phyloP scores from a whole-genome alignment of 37 sponge, comb jelly and placozoan species.

The Ephydatia muelleri region DNA sequence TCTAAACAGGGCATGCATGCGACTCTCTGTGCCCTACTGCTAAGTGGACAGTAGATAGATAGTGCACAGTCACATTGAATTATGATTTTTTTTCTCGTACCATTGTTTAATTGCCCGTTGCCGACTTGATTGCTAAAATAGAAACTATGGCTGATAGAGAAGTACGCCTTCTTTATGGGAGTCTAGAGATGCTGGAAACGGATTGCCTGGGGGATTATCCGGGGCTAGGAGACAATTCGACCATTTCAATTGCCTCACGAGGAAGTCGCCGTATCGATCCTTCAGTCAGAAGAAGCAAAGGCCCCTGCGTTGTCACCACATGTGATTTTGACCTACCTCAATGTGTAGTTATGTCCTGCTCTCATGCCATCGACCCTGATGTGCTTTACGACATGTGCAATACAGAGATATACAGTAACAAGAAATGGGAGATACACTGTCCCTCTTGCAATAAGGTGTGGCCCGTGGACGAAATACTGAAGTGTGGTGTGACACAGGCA shows the following conservation, averaged over 20 bases:
- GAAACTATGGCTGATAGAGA: not conserved
- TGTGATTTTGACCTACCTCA: conserved; percentile 17
- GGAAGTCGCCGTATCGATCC: not conserved
- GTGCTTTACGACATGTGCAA: conserved; percentile 45
- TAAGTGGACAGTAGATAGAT: no score
- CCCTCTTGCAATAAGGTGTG: not conserved
- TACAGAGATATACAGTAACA: not conserved
- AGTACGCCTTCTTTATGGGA: not conserved
- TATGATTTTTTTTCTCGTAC: no score
- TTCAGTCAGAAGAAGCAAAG: not conserved
- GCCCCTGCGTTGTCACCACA: conserved; percentile 23
- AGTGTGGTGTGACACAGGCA: conserved; percentile 1
- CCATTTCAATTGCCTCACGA: not conserved
- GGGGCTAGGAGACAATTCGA: not conserved
- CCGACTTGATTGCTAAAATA: not conserved
- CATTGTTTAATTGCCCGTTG: not conserved
- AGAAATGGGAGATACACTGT: conserved; percentile 3
- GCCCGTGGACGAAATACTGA: not conserved
- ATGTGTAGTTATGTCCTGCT: conserved; percentile 54
- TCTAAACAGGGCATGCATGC: no score
- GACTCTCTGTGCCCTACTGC: no score
- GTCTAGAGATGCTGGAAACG: not conserved
- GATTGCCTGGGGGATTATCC: not conserved
- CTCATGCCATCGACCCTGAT: conserved; percentile 59
- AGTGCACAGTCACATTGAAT: no score